Base-by-base conservation (phyloP, 30 jellyfish, hydroid and myxozoan species). In the Aurelia aurita complex sp. Pacific region DNA sequence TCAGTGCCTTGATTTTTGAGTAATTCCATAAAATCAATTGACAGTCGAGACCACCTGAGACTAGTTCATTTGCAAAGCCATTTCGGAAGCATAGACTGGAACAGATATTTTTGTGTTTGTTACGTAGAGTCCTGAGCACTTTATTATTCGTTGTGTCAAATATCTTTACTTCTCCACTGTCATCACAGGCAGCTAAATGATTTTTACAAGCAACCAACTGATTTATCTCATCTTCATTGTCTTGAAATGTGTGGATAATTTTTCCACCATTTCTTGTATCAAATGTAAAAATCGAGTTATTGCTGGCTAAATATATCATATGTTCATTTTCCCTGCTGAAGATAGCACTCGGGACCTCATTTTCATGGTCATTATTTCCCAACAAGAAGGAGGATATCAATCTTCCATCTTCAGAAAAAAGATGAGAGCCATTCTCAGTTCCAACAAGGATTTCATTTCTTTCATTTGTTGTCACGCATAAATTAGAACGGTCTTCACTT, bases 21-120 rank as follows among this genome's bases (percentile, higher is more conserved):
- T 43, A 89, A 82, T 94, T 69, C 99, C 99, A 94, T 18, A 76
- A 34, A 23, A 94, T 70, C 59, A 94, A 46, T 73, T 94, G 96
- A 55, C 95, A 88, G 59, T 94, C 99, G 66, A 94, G 94, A 19
- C 99, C 97, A 5, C 94, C 99, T 1, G 97, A 90, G 16, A 94
- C 23, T 18, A 94, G 78, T 42, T 94, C 96, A 52, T 74, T 69
- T 15, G 79, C 38, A 32, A 52, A 38, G 38, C 42, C 51, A 17
- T 84, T 19, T 34, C 89, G 61, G 82, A 85, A 94, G 42, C 86
- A 73, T 46, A 89, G 78, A 35, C 86, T 42, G 18, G 97, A 89
- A 70, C 99, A 94, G 10, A 94, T 94, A 74, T 94, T 94, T 55
- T 61, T 94, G 88, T 94, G 99, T 63, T 76, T 79, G 59, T 78